phyloP scores from a whole-genome alignment of 2,113 vertebrate genomes.

The Tenrec ecaudatus region DNA sequence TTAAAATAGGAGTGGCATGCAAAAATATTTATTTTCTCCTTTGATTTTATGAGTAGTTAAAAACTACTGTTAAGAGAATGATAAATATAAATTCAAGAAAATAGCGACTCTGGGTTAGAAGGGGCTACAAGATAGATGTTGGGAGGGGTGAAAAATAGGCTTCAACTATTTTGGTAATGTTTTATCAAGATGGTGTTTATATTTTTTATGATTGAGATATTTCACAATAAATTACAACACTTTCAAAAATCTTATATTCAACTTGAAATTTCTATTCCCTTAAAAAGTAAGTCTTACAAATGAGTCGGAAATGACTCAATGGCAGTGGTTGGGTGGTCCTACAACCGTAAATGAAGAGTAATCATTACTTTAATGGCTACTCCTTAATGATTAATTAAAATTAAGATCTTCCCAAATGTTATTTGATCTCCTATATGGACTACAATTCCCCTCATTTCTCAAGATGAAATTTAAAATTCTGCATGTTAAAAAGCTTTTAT shows the following conservation, averaged over 20 bases:
- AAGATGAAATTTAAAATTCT: constrained; percentile 29
- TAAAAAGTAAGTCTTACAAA: constrained; percentile 43
- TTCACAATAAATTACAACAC: constrained; percentile 8
- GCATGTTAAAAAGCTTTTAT: neutral
- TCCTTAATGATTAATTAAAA: constrained; percentile 47
- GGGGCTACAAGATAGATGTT: neutral
- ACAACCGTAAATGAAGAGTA: constrained; percentile 19
- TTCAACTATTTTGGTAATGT: neutral
- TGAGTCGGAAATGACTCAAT: too few relatives aligned
- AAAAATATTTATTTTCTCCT: constrained; percentile 30
- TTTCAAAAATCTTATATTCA: constrained; percentile 25
- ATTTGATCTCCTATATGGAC: constrained; percentile 6
- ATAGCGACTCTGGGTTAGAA: neutral
- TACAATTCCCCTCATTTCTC: constrained; percentile 28
- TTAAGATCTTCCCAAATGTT: constrained; percentile 9
- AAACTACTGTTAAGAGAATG: constrained; percentile 26
- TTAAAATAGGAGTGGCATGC: constrained; percentile 44
- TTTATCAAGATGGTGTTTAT: neutral
- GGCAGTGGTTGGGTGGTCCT: too few relatives aligned
- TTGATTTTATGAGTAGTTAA: constrained; percentile 33
- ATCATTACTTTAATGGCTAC: neutral
- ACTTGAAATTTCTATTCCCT: constrained; percentile 39
- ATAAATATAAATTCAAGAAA: constrained; percentile 35
- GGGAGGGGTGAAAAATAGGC: neutral
- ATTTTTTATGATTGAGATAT: constrained; percentile 52